Evolutionary conservation across 1,140 invertebrate genomes (phyloP).

Genomic region (Semibalanus balanoides): DNA sequence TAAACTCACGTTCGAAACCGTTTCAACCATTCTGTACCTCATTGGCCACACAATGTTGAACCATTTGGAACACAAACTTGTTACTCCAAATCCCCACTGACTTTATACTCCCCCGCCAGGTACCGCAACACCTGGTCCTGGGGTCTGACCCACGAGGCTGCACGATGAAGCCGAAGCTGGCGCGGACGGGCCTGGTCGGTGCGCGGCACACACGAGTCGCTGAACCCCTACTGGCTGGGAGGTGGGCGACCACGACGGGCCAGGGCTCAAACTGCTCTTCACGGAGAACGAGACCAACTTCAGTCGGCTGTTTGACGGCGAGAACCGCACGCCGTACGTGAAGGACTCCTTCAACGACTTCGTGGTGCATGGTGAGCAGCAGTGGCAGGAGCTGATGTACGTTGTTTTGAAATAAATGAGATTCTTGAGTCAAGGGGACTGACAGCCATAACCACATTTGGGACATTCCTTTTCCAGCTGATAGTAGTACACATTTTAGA

Average conservation of each 20-base stretch:
- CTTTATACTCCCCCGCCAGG: constrained; percentile 19
- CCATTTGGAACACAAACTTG: no score
- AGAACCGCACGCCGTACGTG: constrained; percentile 23
- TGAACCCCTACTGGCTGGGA: constrained; percentile 17
- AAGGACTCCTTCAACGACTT: constrained; percentile 33
- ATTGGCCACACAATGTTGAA: no score
- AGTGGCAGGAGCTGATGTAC: no score
- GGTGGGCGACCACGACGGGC: neutral
- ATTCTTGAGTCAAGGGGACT: no score
- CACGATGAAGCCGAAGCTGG: constrained; percentile 22
- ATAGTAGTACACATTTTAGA: no score
- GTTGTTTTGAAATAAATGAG: no score
- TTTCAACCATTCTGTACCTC: no score
- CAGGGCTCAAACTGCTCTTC: constrained; percentile 24
- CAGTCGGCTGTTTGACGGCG: constrained; percentile 21
- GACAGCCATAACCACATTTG: no score
- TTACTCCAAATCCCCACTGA: no score
- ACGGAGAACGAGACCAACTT: constrained; percentile 33
- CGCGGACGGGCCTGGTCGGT: constrained; percentile 4
- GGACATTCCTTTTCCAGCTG: no score
- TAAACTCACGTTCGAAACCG: no score
- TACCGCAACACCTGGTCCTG: constrained; percentile 32
- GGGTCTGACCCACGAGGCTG: constrained; percentile 25
- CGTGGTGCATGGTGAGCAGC: constrained; percentile 27
- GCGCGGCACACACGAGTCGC: constrained; percentile 16